A percentile compares a stretch with the other conserved stretches of the same genome.
phyloP scores from a whole-genome alignment of 2,797 vertebrate genomes.

The Gallirallus australis region DNA sequence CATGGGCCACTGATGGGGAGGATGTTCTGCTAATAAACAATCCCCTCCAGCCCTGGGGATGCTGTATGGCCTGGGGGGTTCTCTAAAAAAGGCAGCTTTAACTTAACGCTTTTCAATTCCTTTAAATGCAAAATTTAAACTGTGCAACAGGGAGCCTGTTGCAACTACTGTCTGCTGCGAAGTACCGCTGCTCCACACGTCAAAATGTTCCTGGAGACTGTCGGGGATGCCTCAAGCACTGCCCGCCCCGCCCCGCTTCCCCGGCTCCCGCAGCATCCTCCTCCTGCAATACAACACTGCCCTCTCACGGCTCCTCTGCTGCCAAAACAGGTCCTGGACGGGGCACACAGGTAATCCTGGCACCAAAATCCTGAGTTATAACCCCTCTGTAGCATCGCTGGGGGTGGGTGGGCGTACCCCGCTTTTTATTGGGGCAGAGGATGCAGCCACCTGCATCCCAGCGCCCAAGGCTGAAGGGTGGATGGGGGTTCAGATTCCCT shows the following conservation, averaged over 20 bases:
- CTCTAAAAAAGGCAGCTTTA: neutral
- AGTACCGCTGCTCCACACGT: accelerated
- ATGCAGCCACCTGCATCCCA: neutral
- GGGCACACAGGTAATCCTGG: accelerated
- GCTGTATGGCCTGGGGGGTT: accelerated
- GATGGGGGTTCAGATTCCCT: neutral
- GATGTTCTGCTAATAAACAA: neutral
- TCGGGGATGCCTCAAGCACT: neutral
- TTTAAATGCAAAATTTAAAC: neutral
- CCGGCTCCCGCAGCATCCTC: neutral
- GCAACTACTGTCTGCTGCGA: neutral
- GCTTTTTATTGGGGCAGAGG: accelerated
- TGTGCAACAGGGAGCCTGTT: neutral
- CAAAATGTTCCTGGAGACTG: neutral
- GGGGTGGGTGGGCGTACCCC: accelerated
- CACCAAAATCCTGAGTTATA: accelerated
- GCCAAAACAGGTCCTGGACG: accelerated
- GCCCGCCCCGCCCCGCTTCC: no score
- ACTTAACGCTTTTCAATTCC: neutral
- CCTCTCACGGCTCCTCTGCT: slow-evolving; percentile 56
- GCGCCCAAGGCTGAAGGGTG: neutral
- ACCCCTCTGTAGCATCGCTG: neutral
- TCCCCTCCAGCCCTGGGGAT: neutral
- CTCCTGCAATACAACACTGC: slow-evolving; percentile 62
- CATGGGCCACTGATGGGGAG: neutral